Percentiles rank a stretch among this genome's conserved stretches.
Conservation (phyloP, 2,113 vertebrate genomes). For the Leptodactylus fuscus region DNA sequence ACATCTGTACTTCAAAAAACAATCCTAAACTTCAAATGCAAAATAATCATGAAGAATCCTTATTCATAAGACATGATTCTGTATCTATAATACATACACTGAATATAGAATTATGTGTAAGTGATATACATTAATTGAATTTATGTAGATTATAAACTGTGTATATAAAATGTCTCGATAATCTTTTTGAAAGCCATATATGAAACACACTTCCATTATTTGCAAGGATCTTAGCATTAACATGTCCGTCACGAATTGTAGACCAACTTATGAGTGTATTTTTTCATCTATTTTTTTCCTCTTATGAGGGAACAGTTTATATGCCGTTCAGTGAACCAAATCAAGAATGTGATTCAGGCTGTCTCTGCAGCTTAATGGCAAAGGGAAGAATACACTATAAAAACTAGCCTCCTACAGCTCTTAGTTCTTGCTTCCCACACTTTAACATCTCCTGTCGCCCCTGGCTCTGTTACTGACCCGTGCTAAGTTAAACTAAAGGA, state of each 20-base stretch:
- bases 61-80: not conserved
- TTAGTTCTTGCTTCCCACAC: conserved; percentile 83
- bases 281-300: conserved; percentile 61
- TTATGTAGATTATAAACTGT: not conserved
- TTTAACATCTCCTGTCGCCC: conserved; percentile 84
- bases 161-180: not conserved
- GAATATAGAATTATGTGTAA: not conserved
- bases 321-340: conserved; percentile 83
- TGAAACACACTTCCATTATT: conserved; percentile 70
- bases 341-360: conserved; percentile 83
- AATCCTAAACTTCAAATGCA: not conserved
- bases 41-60: not conserved
- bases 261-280: conserved; percentile 77
- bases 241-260: conserved; percentile 71
- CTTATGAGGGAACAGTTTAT: conserved; percentile 79
- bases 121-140: not conserved
- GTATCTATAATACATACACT: not conserved
- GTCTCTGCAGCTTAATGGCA: conserved; percentile 78
- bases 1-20: too few relatives aligned
- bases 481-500: conserved; percentile 87
- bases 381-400: conserved; percentile 85
- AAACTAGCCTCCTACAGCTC: conserved; percentile 82
- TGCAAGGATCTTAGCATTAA: conserved; percentile 69
- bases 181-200: conserved; percentile 63
- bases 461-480: conserved; percentile 86